Evolutionary conservation across 2,113 vertebrate genomes (phyloP).

Genomic region (Otolemur garnettii): DNA sequence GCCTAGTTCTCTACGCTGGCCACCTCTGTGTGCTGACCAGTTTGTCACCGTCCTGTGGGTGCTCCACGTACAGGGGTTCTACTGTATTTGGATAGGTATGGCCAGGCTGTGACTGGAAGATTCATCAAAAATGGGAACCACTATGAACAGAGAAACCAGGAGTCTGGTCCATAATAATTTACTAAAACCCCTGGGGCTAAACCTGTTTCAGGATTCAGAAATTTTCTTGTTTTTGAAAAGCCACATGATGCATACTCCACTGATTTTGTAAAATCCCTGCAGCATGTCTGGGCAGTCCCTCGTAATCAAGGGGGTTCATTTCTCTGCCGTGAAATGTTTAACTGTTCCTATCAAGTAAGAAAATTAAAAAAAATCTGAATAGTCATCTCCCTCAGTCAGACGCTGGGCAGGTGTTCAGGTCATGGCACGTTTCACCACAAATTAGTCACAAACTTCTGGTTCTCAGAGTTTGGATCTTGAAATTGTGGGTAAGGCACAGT

Average conservation of each 20-base stretch:
- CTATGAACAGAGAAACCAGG: background rate
- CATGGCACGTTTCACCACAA: background rate
- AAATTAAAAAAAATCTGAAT: background rate
- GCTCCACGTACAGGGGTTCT: no score
- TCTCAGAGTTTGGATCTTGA: conserved; percentile 14
- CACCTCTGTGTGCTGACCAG: no score
- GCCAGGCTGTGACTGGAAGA: background rate
- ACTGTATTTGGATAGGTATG: background rate
- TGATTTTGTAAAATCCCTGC: background rate
- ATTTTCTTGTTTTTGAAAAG: conserved; percentile 2
- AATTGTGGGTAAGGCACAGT: background rate
- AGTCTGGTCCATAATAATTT: background rate
- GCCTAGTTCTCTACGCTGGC: no score
- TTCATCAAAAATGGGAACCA: background rate
- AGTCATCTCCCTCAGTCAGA: background rate
- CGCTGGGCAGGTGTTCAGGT: background rate
- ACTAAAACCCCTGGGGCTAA: background rate
- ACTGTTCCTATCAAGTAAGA: background rate
- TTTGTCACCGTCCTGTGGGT: no score
- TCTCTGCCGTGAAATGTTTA: background rate
- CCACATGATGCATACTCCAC: background rate
- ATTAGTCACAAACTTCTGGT: background rate
- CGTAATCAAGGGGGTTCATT: background rate
- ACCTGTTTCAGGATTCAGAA: background rate
- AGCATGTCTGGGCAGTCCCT: background rate